phyloP scores from a whole-genome alignment of 1,140 invertebrate genomes.

The Macrostomum lignano region DNA sequence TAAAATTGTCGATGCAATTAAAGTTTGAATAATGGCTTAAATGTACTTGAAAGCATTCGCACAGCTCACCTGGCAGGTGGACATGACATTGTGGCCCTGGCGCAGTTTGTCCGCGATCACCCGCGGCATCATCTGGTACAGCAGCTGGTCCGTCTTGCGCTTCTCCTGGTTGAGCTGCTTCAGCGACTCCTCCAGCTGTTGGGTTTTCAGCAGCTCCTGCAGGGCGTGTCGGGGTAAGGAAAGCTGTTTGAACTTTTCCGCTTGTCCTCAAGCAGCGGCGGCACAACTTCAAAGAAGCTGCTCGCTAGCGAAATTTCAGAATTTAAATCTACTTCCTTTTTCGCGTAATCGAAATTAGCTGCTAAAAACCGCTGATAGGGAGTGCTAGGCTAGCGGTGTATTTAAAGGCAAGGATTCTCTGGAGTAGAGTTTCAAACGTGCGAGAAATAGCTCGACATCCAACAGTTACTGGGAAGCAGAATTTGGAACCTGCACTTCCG shows the following conservation, averaged over 20 bases:
- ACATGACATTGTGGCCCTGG: slow-evolving; percentile 64
- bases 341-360: too few species aligned
- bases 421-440: too few species aligned
- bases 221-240: slow-evolving; percentile 1
- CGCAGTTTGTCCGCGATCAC: slow-evolving; percentile 56
- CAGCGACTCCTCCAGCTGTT: slow-evolving; percentile 82
- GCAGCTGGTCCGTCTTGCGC: slow-evolving; percentile 63
- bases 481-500: too few species aligned
- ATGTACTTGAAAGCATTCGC: too few species aligned
- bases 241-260: slow-evolving; percentile 45
- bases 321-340: too few species aligned
- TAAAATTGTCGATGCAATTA: slow-evolving; percentile 53
- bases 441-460: too few species aligned
- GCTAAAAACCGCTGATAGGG: too few species aligned
- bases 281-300: slow-evolving; percentile 1
- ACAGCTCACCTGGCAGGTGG: slow-evolving; percentile 72
- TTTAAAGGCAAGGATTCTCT: too few species aligned
- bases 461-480: too few species aligned
- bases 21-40: too few species aligned
- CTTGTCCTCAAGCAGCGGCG: slow-evolving; percentile 35
- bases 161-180: slow-evolving; percentile 72
- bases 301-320: background rate
- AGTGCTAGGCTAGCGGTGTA: too few species aligned
- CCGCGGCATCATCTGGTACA: slow-evolving; percentile 55
- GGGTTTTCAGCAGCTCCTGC: slow-evolving; percentile 66